Conservation (phyloP, 2,888 invertebrate species). For the Chrysopilus asiliformis region DNA sequence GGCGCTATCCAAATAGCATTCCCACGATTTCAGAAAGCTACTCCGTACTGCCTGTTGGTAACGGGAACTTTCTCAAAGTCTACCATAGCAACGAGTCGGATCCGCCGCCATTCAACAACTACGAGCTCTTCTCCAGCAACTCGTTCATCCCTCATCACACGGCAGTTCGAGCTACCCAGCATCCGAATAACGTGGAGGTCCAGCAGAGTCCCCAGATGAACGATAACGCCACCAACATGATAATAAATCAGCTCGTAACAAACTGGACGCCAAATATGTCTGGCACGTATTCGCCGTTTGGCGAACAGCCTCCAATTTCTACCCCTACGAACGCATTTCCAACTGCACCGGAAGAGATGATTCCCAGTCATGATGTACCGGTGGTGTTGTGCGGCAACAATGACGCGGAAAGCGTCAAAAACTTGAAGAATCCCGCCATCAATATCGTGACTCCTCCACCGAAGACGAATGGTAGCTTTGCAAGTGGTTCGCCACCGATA, state of each 20-base stretch:
- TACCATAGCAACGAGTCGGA: slow-evolving; percentile 29
- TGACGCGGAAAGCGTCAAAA: background rate
- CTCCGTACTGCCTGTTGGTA: slow-evolving; percentile 32
- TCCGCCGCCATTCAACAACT: slow-evolving; percentile 25
- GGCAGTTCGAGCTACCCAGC: background rate
- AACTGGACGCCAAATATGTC: slow-evolving; percentile 34
- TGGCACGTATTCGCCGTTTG: slow-evolving; percentile 29
- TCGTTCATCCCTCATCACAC: slow-evolving; percentile 22
- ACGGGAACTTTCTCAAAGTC: slow-evolving; percentile 33
- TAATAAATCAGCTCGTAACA: slow-evolving; percentile 30
- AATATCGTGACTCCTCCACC: slow-evolving; percentile 5
- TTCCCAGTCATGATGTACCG: background rate
- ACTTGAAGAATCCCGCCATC: slow-evolving; percentile 1
- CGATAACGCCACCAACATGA: slow-evolving; percentile 24
- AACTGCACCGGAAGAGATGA: background rate
- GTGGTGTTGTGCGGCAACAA: background rate
- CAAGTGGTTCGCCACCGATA: slow-evolving; percentile 10
- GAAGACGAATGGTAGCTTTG: slow-evolving; percentile 19
- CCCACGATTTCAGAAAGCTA: slow-evolving; percentile 30
- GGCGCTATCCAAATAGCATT: too few species aligned
- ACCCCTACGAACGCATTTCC: background rate
- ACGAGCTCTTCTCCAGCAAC: slow-evolving; percentile 32
- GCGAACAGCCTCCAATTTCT: slow-evolving; percentile 14
- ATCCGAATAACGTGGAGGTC: background rate
- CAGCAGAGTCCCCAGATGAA: too few species aligned